Conservation (phyloP, 1,140 invertebrate species). For the Drosophila quadrilineata region DNA sequence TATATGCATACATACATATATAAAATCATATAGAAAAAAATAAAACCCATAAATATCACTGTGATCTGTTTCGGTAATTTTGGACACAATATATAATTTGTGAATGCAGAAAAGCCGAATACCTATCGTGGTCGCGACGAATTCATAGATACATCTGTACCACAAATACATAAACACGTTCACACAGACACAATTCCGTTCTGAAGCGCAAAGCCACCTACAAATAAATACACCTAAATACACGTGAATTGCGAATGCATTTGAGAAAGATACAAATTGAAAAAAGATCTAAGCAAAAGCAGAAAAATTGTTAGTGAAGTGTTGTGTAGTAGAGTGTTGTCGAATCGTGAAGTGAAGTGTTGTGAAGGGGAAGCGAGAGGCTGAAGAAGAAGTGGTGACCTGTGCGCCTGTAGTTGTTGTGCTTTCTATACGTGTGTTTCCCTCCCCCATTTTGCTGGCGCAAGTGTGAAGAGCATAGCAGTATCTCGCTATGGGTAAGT, state of each 20-base stretch:
- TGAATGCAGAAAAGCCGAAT: constrained; percentile 32
- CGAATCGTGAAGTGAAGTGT: constrained; percentile 46
- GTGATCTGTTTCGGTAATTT: constrained; percentile 53
- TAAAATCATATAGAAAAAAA: constrained; percentile 4
- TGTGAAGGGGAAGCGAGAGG: constrained; percentile 48
- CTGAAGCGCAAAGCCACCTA: constrained; percentile 22
- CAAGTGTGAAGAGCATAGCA: constrained; percentile 71
- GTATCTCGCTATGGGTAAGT: constrained; percentile 72
- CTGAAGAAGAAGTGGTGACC: constrained; percentile 61
- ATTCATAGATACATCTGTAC: constrained; percentile 11
- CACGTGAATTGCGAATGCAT: constrained; percentile 73
- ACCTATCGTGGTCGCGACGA: constrained; percentile 31
- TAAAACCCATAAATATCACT: constrained; percentile 46
- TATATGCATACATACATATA: too few relatives aligned
- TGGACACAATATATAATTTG: constrained; percentile 37
- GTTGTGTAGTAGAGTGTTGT: constrained; percentile 12
- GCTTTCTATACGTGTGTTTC: constrained; percentile 58
- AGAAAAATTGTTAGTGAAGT: constrained; percentile 68
- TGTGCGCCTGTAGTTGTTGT: constrained; percentile 74
- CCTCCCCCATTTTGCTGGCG: constrained; percentile 73
- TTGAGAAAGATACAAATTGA: constrained; percentile 70
- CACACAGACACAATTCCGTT: constrained; percentile 25
- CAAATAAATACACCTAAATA: constrained; percentile 22
- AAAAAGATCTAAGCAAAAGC: constrained; percentile 66
- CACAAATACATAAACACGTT: constrained; percentile 17